phyloP scores from a whole-genome alignment of 2,888 invertebrate genomes.

The Dasysyrphus albostriatus region DNA sequence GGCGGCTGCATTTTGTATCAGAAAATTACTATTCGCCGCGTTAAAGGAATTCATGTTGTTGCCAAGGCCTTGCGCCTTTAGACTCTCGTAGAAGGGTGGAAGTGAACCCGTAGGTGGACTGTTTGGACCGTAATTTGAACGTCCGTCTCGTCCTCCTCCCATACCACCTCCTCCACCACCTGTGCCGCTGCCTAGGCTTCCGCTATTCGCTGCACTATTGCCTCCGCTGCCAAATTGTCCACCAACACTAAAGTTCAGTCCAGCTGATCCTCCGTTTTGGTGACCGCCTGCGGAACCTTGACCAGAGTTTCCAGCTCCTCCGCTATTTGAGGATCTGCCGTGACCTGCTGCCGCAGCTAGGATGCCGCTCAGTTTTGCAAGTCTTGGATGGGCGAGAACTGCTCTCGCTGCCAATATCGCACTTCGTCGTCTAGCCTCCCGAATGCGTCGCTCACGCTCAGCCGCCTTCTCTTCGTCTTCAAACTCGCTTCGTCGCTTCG shows the following conservation, averaged over 20 bases:
- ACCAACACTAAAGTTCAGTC: constrained; percentile 79
- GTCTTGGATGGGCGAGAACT: constrained; percentile 80
- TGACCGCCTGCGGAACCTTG: constrained; percentile 83
- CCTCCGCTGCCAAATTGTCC: constrained; percentile 78
- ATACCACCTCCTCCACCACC: constrained; percentile 90
- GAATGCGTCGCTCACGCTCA: constrained; percentile 87
- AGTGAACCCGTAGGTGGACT: constrained; percentile 94
- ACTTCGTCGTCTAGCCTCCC: constrained; percentile 89
- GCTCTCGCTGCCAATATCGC: constrained; percentile 86
- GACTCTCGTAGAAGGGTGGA: constrained; percentile 94
- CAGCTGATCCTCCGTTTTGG: constrained; percentile 80
- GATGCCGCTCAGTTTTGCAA: constrained; percentile 87
- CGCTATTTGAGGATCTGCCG: constrained; percentile 88
- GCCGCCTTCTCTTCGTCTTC: constrained; percentile 81
- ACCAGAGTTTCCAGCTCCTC: constrained; percentile 82
- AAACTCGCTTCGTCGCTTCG: constrained; percentile 88
- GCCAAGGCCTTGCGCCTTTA: constrained; percentile 92
- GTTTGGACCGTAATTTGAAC: constrained; percentile 94
- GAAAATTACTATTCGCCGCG: constrained; percentile 86
- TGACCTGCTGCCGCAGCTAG: constrained; percentile 92
- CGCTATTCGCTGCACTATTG: constrained; percentile 81
- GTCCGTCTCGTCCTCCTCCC: constrained; percentile 91
- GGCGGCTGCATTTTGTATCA: constrained; percentile 86
- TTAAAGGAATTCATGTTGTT: constrained; percentile 88
- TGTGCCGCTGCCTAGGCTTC: constrained; percentile 87